Base-by-base conservation (phyloP, 2,113 vertebrate genomes). In the Carassius carassius region DNA sequence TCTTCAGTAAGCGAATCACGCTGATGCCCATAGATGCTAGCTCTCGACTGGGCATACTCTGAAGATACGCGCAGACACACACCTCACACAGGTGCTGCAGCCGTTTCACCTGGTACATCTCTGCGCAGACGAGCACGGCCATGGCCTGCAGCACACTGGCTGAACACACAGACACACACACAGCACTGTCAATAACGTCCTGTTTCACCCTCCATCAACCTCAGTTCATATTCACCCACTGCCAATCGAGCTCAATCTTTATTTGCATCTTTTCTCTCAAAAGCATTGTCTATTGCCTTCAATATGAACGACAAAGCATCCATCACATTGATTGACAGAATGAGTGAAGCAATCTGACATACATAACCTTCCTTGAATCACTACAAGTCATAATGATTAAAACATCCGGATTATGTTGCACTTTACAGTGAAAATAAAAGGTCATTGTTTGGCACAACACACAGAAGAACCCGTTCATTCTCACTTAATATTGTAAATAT, bases 71-170 rank as follows among this genome's bases (percentile, higher is more conserved):
- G 56, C 97, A 96, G 85, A 99, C 97, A 54, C 96, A 99, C 10
- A 97, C 96, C 89, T 99, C 98, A 62, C 98, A 99, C 80, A 98
- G 96, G 54, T 98, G 97, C 94, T 98, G 97, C 23, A 99, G 96
- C 16, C 98, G 94, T 77, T 97, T 96, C 58, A 99, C 97, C 82
- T 99, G 98, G 92, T 99, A 99, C 98, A 99, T 99, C 94, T 99
- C 97, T 0, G 98, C 97, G 80, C 97, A 99, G 88, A 99, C 96
- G 86, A 99, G 89, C 89, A 99, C 96, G 4, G 98, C 97, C 97
- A 99, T 98, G 5, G 97, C 98, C 91, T 99, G 98, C 75, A 97
- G 93, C 91, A 99, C 96, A 86, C 97, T 97, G 76, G 96, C 98
- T 99, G 88, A 69, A 87, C 86, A 91, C 81, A 91, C 77, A 91